Evolutionary conservation across 2,797 vertebrate genomes (phyloP).

Genomic region (Bothrops alternatus): DNA sequence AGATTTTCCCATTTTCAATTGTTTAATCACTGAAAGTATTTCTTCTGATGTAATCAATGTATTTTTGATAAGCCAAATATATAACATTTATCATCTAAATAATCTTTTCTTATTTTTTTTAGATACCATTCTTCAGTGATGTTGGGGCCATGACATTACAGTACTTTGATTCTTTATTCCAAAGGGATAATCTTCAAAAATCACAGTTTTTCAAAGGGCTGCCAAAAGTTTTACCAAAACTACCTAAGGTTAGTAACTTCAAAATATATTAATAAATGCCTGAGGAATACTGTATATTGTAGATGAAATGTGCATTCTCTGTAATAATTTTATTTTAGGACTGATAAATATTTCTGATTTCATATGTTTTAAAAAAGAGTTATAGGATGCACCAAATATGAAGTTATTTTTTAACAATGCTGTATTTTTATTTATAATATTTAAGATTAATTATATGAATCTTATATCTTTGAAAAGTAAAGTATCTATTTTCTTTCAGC

Average conservation of each 20-base stretch:
- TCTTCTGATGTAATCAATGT: too few species aligned
- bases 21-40: too few species aligned
- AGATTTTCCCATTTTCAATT: too few species aligned
- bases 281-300: background rate
- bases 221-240: slow-evolving; percentile 94
- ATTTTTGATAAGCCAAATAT: background rate
- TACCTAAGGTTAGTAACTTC: slow-evolving; percentile 85
- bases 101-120: slow-evolving; percentile 55
- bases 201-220: slow-evolving; percentile 98
- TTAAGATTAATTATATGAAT: background rate
- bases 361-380: background rate
- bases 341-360: background rate
- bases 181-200: slow-evolving; percentile 98
- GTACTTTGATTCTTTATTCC: slow-evolving; percentile 97
- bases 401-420: background rate
- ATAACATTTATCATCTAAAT: slow-evolving; percentile 1
- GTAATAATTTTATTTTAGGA: background rate
- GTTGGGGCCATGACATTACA: slow-evolving; percentile 94
- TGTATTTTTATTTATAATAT: background rate
- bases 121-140: slow-evolving; percentile 98
- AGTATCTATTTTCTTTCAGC: slow-evolving; percentile 68
- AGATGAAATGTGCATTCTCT: background rate
- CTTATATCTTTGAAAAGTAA: background rate
- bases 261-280: background rate
- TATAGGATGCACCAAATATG: background rate